These are phyloP conservation scores for Chymomyza procnemis DNA, from an alignment of 2,888 invertebrate genomes.

Conservation along the genomic window DNA sequence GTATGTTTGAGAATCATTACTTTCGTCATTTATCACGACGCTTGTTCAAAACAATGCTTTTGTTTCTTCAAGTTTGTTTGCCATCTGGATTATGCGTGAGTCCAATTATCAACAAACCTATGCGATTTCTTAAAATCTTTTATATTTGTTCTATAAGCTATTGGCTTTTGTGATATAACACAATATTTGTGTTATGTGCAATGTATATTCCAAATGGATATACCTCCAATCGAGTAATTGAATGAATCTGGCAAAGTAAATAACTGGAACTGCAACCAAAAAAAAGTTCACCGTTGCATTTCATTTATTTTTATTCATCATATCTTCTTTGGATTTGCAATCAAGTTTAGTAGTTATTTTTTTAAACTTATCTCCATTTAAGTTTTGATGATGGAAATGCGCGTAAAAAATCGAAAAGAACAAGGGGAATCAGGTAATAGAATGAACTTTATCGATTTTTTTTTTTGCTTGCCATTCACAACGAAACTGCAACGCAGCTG, in stretches of 20 bases:
- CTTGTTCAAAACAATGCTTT: neutral
- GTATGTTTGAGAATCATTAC: slow-evolving; percentile 19
- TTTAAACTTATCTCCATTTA: no score
- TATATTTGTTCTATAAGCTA: neutral
- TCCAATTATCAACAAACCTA: neutral
- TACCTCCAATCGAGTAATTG: slow-evolving; percentile 40
- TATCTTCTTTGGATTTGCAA: no score
- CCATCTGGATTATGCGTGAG: neutral
- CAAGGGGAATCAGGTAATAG: no score
- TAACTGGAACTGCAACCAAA: slow-evolving; percentile 21
- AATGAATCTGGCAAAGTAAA: slow-evolving; percentile 31
- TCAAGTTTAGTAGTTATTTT: no score
- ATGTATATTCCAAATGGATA: no score
- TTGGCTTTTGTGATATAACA: slow-evolving; percentile 39
- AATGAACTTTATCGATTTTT: slow-evolving; percentile 2
- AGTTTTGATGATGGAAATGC: neutral
- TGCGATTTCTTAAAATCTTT: neutral
- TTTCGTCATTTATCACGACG: neutral
- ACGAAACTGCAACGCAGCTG: neutral
- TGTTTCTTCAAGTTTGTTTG: neutral
- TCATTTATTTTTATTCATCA: neutral
- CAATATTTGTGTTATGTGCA: no score
- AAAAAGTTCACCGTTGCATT: slow-evolving; percentile 23
- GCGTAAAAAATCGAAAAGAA: neutral
- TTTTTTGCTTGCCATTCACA: slow-evolving; percentile 18